A percentile compares a stretch with the other conserved stretches of the same genome.
Evolutionary conservation across 2,888 invertebrate genomes (phyloP).

Genomic region (Tenthredo amoena): DNA sequence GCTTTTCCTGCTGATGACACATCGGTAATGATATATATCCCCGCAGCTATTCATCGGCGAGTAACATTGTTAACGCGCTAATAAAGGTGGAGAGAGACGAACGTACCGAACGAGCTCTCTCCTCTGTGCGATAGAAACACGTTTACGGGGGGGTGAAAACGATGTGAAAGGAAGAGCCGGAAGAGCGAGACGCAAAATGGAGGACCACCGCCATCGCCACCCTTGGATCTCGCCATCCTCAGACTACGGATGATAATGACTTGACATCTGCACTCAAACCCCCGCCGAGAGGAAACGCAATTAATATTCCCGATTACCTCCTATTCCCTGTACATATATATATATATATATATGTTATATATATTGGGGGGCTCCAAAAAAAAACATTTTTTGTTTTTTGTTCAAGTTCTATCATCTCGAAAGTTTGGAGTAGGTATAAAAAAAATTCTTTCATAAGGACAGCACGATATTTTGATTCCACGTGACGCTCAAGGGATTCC

Average conservation of each 20-base stretch:
- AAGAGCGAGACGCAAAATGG: conserved; percentile 55
- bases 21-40: conserved; percentile 73
- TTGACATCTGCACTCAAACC: conserved; percentile 77
- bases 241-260: conserved; percentile 74
- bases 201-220: conserved; percentile 10
- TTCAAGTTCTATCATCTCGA: too few relatives aligned
- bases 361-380: too few relatives aligned
- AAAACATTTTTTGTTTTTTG: too few relatives aligned
- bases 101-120: neutral
- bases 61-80: conserved; percentile 77
- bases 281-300: conserved; percentile 71
- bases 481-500: too few relatives aligned
- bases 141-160: conserved; percentile 42
- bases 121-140: neutral
- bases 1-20: conserved; percentile 74
- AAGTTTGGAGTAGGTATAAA: too few relatives aligned
- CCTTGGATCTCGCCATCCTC: conserved; percentile 55
- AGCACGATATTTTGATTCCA: too few relatives aligned
- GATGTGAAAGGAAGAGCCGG: conserved; percentile 60
- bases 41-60: conserved; percentile 72
- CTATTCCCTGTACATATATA: conserved; percentile 17
- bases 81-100: conserved; percentile 66
- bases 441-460: too few relatives aligned
- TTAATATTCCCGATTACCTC: conserved; percentile 76
- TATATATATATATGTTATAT: too few relatives aligned